Evolutionary conservation across 2,797 vertebrate species (phyloP).

Genomic region (Gallinago solitaria): DNA sequence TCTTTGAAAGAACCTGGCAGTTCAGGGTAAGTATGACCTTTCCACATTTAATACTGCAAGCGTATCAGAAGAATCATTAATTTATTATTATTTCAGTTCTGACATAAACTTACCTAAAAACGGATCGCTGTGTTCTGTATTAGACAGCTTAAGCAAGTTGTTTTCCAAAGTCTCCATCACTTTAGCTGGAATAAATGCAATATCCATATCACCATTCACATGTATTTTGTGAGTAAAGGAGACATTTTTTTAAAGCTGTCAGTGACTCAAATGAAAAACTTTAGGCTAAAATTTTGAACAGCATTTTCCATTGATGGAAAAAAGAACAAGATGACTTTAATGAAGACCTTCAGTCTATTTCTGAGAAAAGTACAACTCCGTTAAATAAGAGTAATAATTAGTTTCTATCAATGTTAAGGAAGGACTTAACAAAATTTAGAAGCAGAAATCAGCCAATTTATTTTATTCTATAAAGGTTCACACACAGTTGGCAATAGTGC

Average conservation of each 20-base stretch:
- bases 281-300: not conserved
- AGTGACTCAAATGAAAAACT: not conserved
- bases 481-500: not conserved
- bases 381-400: not conserved
- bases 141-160: slow-evolving; percentile 76
- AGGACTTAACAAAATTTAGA: not conserved
- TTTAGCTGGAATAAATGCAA: slow-evolving; percentile 66
- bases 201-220: not conserved
- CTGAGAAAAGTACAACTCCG: not conserved
- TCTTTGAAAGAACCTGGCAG: not conserved
- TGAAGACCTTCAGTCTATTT: not conserved
- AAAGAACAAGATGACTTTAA: not conserved
- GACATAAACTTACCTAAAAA: slow-evolving; percentile 75
- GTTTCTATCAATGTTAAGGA: not conserved
- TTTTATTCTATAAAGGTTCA: not conserved
- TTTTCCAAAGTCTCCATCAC: slow-evolving; percentile 70
- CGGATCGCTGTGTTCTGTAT: slow-evolving; percentile 73
- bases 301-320: not conserved
- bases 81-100: not conserved
- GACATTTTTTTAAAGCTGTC: not conserved
- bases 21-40: not conserved
- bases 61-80: not conserved
- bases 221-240: not conserved
- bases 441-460: not conserved
- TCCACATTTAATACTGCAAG: not conserved